Conservation (phyloP, 2,888 invertebrate genomes). For the Aelia acuminata region DNA sequence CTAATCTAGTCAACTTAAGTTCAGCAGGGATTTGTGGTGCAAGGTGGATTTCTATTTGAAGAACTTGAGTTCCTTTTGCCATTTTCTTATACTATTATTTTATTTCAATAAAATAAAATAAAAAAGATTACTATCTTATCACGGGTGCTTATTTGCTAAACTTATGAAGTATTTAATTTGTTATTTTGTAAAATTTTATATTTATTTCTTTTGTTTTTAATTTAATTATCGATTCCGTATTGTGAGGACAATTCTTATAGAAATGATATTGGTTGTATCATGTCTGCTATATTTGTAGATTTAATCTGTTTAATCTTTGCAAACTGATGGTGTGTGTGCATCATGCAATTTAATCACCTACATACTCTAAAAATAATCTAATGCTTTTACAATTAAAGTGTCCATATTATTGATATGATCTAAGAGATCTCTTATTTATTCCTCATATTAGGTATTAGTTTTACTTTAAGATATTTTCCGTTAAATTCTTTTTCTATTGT, state of each 20-base stretch:
- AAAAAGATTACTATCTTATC: not conserved
- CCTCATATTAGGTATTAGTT: not conserved
- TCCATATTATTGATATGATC: not conserved
- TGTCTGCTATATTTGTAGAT: not conserved
- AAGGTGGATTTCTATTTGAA: not conserved
- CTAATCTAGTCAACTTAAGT: slow-evolving; percentile 7
- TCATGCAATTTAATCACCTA: not conserved
- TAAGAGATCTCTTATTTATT: not conserved
- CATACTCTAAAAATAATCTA: not conserved
- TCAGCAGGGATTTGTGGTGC: not conserved
- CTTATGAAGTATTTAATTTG: not conserved
- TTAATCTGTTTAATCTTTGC: not conserved
- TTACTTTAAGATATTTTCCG: not conserved
- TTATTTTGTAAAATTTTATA: not conserved
- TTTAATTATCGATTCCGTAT: not conserved
- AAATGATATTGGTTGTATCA: not conserved
- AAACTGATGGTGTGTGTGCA: not conserved
- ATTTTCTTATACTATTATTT: not conserved
- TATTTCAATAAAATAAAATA: not conserved
- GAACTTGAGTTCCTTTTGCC: not conserved
- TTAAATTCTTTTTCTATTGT: not conserved
- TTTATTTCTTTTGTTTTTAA: not conserved
- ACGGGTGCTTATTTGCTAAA: not conserved
- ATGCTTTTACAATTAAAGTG: not conserved
- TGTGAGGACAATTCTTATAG: not conserved